Evolutionary conservation across 2,113 vertebrate species (phyloP).

Genomic region (Cichladusa arquata): DNA sequence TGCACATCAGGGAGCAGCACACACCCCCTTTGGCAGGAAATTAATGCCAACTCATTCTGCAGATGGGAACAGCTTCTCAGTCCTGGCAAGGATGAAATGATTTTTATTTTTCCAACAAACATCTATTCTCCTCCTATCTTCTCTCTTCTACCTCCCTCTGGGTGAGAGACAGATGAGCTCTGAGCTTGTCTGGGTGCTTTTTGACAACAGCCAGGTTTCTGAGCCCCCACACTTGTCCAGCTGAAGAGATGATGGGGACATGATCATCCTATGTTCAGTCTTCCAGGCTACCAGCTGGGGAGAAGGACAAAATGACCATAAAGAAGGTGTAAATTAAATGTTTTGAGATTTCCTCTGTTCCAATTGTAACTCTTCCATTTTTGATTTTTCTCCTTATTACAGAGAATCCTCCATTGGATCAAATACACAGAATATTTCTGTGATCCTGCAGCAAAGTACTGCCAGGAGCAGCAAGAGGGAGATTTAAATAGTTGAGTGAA

Average conservation of each 20-base stretch:
- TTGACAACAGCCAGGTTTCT: neutral
- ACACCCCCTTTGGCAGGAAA: neutral
- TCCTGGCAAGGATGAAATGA: neutral
- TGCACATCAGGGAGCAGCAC: neutral
- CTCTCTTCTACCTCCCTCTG: neutral
- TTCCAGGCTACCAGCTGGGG: neutral
- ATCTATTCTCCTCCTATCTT: neutral
- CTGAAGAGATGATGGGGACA: neutral
- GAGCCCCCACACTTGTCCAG: neutral
- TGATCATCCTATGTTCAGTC: neutral
- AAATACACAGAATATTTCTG: neutral
- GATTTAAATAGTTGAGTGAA: neutral
- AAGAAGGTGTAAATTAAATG: neutral
- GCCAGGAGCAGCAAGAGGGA: neutral
- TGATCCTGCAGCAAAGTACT: neutral
- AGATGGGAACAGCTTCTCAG: neutral
- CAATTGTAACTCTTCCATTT: neutral
- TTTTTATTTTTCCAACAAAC: neutral
- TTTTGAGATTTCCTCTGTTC: neutral
- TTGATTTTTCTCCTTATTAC: neutral
- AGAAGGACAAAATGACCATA: neutral
- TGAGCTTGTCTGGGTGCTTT: neutral
- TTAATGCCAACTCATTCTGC: neutral
- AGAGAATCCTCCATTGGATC: fast-evolving
- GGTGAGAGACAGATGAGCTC: neutral